Evolutionary conservation across 1,140 invertebrate genomes (phyloP).

Genomic region (Maconellicoccus hirsutus): DNA sequence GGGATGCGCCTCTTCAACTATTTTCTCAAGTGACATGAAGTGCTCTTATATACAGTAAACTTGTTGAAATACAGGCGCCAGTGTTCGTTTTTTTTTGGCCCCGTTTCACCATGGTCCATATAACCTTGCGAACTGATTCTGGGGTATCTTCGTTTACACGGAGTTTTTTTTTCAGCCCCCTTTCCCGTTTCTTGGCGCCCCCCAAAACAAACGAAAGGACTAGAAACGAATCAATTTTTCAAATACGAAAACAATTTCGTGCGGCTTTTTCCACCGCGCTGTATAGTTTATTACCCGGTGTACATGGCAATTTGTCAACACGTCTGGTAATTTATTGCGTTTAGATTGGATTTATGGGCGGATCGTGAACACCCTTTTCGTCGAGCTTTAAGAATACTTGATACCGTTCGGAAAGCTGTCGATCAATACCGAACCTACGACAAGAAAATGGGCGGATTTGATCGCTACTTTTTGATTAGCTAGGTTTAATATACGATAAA

Average conservation of each 20-base stretch:
- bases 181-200: too few species aligned
- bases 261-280: too few species aligned
- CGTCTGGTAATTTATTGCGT: background rate
- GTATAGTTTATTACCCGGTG: too few species aligned
- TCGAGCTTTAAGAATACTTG: background rate
- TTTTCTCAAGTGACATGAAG: slow-evolving; percentile 12
- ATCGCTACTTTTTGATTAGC: background rate
- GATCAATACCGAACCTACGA: background rate
- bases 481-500: background rate
- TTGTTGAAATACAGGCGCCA: slow-evolving; percentile 17
- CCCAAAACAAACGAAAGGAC: too few species aligned
- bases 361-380: slow-evolving; percentile 7
- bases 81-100: background rate
- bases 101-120: background rate
- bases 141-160: background rate
- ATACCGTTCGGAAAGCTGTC: background rate
- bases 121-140: background rate
- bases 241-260: too few species aligned
- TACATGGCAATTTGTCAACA: background rate
- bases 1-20: slow-evolving; percentile 12
- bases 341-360: slow-evolving; percentile 3
- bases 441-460: background rate
- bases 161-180: too few species aligned
- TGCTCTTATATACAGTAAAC: slow-evolving; percentile 15
- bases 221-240: too few species aligned